A percentile compares a stretch with the other conserved stretches of the same genome.
phyloP scores from a whole-genome alignment of 2,797 vertebrate genomes.

The Hybognathus amarus region DNA sequence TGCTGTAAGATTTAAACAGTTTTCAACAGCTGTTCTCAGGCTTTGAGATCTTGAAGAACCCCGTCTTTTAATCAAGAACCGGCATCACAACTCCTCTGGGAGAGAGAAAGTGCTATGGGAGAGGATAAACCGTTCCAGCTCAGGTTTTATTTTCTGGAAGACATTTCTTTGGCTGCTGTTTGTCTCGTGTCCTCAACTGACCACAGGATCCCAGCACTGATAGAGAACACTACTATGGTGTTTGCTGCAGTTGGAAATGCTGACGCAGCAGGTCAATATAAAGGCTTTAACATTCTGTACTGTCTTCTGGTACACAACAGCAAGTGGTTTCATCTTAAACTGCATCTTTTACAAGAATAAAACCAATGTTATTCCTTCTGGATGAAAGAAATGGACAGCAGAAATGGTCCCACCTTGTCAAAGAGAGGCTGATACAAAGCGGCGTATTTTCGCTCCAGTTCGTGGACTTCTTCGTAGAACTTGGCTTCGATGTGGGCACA shows the following conservation, averaged over 20 bases:
- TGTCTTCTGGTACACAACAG: not conserved
- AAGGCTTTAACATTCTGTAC: not conserved
- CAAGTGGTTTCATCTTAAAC: not conserved
- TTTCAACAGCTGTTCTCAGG: not conserved
- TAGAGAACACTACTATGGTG: not conserved
- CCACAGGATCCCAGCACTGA: conserved; percentile 4
- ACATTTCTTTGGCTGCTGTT: conserved; percentile 3
- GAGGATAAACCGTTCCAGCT: not conserved
- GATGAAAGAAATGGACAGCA: not conserved
- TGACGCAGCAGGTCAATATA: conserved; percentile 18
- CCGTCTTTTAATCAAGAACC: conserved; percentile 4
- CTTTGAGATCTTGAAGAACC: not conserved
- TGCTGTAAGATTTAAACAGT: not conserved
- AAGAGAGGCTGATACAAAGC: conserved; percentile 97
- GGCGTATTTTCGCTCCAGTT: conserved; percentile 97
- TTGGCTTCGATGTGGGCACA: conserved; percentile 98
- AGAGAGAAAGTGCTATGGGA: not conserved
- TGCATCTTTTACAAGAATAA: not conserved
- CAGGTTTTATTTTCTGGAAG: conserved; percentile 18
- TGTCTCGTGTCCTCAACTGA: conserved; percentile 1
- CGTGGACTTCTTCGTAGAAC: conserved; percentile 98
- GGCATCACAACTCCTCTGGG: not conserved
- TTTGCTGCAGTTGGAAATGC: conserved; percentile 22
- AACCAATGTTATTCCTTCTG: not conserved
- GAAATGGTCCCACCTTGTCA: conserved; percentile 85